phyloP scores from a whole-genome alignment of 2,888 invertebrate species.

The Ceriagrion tenellum region DNA sequence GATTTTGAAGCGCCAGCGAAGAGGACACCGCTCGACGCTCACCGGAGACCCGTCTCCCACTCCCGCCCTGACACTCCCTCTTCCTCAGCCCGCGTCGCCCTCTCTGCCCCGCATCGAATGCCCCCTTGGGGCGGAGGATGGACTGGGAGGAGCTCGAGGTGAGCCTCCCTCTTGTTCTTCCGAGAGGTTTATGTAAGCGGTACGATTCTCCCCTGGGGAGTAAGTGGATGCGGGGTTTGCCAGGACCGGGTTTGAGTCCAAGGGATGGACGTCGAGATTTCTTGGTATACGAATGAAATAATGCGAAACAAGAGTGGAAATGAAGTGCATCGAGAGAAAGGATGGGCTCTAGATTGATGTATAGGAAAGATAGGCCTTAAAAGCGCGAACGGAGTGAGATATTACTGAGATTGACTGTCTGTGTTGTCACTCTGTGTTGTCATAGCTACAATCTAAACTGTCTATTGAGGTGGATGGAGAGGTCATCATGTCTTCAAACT shows the following conservation, averaged over 20 bases:
- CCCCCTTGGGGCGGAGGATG: neutral
- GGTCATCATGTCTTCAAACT: too few relatives aligned
- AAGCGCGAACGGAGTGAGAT: neutral
- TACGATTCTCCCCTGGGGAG: neutral
- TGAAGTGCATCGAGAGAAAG: neutral
- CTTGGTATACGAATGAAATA: neutral
- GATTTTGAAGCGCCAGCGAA: neutral
- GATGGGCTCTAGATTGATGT: neutral
- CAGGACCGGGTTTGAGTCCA: neutral
- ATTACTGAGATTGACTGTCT: too few relatives aligned
- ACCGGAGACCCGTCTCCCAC: neutral
- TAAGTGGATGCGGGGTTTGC: neutral
- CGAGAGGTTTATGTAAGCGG: neutral
- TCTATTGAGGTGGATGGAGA: too few relatives aligned
- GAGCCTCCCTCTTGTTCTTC: neutral
- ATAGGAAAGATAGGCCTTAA: neutral
- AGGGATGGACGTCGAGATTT: neutral
- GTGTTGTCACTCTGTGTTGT: too few relatives aligned
- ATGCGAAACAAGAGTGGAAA: neutral
- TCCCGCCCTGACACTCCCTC: neutral
- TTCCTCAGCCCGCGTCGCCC: neutral
- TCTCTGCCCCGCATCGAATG: neutral
- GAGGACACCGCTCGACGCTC: neutral
- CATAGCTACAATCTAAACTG: too few relatives aligned
- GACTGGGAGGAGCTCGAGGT: neutral